Base-by-base conservation (phyloP, 1,140 invertebrate genomes). In the Dinoponera quadriceps region DNA sequence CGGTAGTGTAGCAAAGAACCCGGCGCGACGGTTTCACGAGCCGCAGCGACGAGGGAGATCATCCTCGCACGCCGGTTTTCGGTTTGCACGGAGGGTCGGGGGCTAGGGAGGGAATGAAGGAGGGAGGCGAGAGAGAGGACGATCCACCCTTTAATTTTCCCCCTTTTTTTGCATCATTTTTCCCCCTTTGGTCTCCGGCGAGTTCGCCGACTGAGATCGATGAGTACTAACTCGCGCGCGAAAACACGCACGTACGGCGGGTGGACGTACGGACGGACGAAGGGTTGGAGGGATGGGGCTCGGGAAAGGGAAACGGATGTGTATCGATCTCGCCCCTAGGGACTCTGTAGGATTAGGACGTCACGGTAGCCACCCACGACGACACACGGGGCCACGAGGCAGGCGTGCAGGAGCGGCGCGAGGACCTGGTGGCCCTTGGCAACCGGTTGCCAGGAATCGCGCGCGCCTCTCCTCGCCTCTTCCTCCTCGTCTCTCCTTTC, bases 261-360 rank as follows among this genome's bases (percentile, higher is more conserved):
- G 27, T 38, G 16, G 83, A 80, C 75, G 33, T 57, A 80, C 38
- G 74, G 59, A 44, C 44, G 33, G 60, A 14, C 33, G 25, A 65
- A 60, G 69, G 65, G 25, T 44, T 44, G 25, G n/a, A 84, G 63
- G 85, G 71, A 55, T 69, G 55, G 22, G 66, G 68, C 22, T 38
- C 75, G 72, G 60, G 66, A 84, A 89, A 85, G 86, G 87, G 88
- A 86, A 87, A 91, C 85, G 75, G 82, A 88, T 81, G 86, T 87
- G 86, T 92, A 92, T 92, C 91, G 91, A 92, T 92, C 91, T 90
- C 87, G 88, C 90, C 89, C 90, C 84, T 89, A 88, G 90, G 87
- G 83, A 91, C 83, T 87, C 84, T 84, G 86, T 62, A 65, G 87
- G 87, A 88, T 88, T 88, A 85, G 86, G 86, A 88, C 86, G 82